Evolutionary conservation across 2,888 invertebrate genomes (phyloP), one percentile per base, ranked within the genome.

Genomic region (Drosophila birchii): DNA sequence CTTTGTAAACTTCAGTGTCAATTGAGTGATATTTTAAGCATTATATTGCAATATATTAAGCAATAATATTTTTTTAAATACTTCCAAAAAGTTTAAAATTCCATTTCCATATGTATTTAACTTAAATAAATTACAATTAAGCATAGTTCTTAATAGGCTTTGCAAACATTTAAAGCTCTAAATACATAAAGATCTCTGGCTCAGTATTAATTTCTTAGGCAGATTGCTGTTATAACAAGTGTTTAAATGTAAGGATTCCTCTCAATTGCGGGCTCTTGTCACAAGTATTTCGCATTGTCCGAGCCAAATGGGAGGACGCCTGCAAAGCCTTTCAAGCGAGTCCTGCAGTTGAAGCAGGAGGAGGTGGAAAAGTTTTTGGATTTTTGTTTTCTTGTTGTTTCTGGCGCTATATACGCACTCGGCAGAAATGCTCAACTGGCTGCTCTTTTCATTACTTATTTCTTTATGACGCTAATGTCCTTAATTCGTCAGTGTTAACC

Each of bases 391-490:
- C 57, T 59, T 58, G 53, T 20, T 81, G 63, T 51, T 75, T 75
- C 7, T 62, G 73, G 43, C 64, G 77, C 73, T 85, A 34, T 32
- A 77, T 81, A 86, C 81, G 89, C 88, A 83, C 82, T 88, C 81
- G 79, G 82, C 80, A 76, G 62, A 86, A 81, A 78, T 81, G 76
- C 63, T 77, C 60, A 86, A 80, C 67, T 75, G 67, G 73, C 72
- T 79, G 84, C 78, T 81, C 74, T 78, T 85, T 87, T 82, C 89
- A 89, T 86, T 88, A 86, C 88, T 86, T 89, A 86, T 88, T 89
- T 89, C 88, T 88, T 84, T 86, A 88, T 86, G 86, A 86, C 86
- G 89, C 86, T 86, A 86, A 86, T 86, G 86, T 88, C 89, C 86
- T 89, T 86, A 86, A 86, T 86, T 86, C 86, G 86, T 86, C 86